These are phyloP conservation scores for Lasioglossum albipes DNA, from an alignment of 1,140 invertebrate genomes.

Conservation along the genomic window DNA sequence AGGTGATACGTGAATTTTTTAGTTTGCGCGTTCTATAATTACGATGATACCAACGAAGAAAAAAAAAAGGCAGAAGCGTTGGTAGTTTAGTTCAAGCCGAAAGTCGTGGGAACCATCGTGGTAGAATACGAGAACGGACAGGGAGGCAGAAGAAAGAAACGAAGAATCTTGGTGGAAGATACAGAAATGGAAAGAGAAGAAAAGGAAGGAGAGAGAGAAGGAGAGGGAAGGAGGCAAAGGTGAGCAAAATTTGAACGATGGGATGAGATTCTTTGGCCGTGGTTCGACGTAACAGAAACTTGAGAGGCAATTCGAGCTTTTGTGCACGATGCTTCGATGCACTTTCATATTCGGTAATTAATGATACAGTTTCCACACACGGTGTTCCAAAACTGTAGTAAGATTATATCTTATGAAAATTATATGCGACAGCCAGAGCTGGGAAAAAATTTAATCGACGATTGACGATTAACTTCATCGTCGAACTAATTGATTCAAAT, in stretches of 20 bases:
- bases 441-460: no score
- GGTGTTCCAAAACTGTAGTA: no score
- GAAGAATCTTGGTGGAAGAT: constrained; percentile 46
- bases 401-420: no score
- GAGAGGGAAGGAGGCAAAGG: constrained; percentile 20
- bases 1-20: constrained; percentile 19
- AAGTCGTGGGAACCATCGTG: constrained; percentile 61
- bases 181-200: constrained; percentile 6
- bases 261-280: constrained; percentile 41
- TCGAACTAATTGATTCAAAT: no score
- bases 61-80: constrained; percentile 21
- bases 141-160: constrained; percentile 47
- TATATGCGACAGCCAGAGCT: no score
- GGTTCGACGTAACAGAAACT: constrained; percentile 54
- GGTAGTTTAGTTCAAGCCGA: constrained; percentile 40
- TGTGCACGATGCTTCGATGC: neutral
- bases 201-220: neutral
- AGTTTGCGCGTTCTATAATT: constrained; percentile 29
- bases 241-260: constrained; percentile 44
- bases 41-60: constrained; percentile 23
- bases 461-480: no score
- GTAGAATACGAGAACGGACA: constrained; percentile 38
- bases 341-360: neutral
- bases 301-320: constrained; percentile 60
- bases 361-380: no score